phyloP scores from a whole-genome alignment of 2,113 vertebrate genomes.

The Choloepus hoffmanni region DNA sequence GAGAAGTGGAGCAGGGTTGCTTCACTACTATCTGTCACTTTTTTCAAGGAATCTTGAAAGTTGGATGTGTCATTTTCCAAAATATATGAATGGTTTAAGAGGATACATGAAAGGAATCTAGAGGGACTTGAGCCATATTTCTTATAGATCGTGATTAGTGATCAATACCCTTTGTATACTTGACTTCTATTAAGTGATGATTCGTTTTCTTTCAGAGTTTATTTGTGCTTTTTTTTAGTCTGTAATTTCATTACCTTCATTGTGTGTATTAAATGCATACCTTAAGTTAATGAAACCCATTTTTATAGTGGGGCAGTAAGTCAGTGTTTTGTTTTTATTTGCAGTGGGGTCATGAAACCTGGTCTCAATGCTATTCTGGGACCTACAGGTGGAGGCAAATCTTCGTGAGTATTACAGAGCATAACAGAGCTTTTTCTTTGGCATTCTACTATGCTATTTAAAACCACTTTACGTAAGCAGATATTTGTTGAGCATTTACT shows the following conservation, averaged over 20 bases:
- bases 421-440: neutral
- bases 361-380: conserved; percentile 98
- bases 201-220: neutral
- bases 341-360: conserved; percentile 97
- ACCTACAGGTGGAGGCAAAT: conserved; percentile 96
- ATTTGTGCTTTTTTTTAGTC: neutral
- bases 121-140: neutral
- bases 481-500: neutral
- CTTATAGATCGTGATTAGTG: neutral
- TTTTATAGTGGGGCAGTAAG: neutral
- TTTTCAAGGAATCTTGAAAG: neutral
- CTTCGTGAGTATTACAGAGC: conserved; percentile 93
- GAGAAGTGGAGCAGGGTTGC: neutral
- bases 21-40: neutral
- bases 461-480: neutral
- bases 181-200: neutral
- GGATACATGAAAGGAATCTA: neutral
- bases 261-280: neutral
- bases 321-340: conserved; percentile 63
- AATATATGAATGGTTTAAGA: neutral
- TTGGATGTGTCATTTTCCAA: conserved; percentile 21
- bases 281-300: neutral
- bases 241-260: neutral
- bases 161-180: neutral
- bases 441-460: neutral